Base-by-base conservation (phyloP, 2,113 vertebrate genomes). In the Felis chaus region DNA sequence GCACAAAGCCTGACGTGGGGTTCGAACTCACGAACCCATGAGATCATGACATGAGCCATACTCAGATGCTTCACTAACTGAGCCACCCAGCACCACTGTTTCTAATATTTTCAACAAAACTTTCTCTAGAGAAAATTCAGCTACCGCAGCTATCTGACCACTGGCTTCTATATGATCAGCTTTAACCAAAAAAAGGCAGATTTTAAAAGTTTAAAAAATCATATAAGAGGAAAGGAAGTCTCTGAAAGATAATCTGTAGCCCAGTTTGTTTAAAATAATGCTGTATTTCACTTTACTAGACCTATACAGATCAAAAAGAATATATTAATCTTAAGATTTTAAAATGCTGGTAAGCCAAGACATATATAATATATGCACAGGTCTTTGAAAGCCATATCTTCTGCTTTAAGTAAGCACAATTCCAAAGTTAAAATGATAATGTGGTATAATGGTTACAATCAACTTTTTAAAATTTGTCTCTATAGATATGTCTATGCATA, bases 91-190 rank as follows among this genome's bases (percentile, higher is more conserved):
- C 21, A 9, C 6, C 55, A 45, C 55, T 57, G 53, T 57, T 57
- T 57, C 55, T 57, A 57, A 41, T 74, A 73, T 7, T 91, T 96
- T 93, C 13, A 73, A 79, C 41, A 65, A 82, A 83, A 82, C 3
- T 12, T 93, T 68, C 55, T 79, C 82, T 94, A 63, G 53, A 92
- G 27, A 92, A 91, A 74, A 95, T 45, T 63, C 25, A 68, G 69
- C 57, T 79, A 82, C 5, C 69, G 33, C 14, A 68, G 39, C 23
- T 93, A 79, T 55, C 11, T 83, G 50, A 63, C 41, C 16, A 10
- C 27, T 50, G 33, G 39, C 0, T 89, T 89, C 25, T 53, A 63
- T 23, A 61, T 21, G 10, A 25, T 50, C 13, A 41, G 66, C 31
- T 45, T 69, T 94, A 84, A 94, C 29, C 4, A 83, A 50, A 69